These are phyloP conservation scores for Caradrina kadenii DNA, from an alignment of 2,888 invertebrate genomes.

Conservation along the genomic window DNA sequence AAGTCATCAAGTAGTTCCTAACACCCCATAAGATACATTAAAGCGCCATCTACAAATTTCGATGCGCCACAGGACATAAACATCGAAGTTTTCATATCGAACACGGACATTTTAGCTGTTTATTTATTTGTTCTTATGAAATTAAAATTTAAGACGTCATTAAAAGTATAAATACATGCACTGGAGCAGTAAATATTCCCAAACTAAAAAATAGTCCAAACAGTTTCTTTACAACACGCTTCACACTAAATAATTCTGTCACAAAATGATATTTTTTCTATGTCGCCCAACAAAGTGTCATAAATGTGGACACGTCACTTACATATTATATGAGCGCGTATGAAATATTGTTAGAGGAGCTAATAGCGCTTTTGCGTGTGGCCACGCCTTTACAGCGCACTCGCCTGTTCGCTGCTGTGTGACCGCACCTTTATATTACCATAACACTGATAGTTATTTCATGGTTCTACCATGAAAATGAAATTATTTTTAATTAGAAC, in stretches of 20 bases:
- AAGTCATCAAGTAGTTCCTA: conserved; percentile 15
- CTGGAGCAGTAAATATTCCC: conserved; percentile 56
- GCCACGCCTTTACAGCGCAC: conserved; percentile 76
- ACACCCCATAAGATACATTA: conserved; percentile 39
- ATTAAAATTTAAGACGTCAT: conserved; percentile 58
- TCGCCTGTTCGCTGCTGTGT: conserved; percentile 56
- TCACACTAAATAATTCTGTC: conserved; percentile 76
- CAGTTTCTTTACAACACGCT: conserved; percentile 69
- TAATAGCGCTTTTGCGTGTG: conserved; percentile 87
- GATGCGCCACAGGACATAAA: conserved; percentile 37
- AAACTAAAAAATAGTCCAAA: conserved; percentile 66
- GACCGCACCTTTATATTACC: conserved; percentile 74
- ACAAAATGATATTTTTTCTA: conserved; percentile 75
- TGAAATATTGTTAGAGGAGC: conserved; percentile 81
- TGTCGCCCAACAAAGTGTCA: conserved; percentile 79
- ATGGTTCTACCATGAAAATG: conserved; percentile 35
- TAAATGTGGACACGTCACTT: conserved; percentile 84
- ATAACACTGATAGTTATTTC: conserved; percentile 59
- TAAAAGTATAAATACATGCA: conserved; percentile 62
- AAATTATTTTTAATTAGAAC: conserved; percentile 58
- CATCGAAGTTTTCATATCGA: conserved; percentile 36
- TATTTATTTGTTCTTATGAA: conserved; percentile 54
- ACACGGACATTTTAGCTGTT: conserved; percentile 41
- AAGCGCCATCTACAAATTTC: conserved; percentile 44
- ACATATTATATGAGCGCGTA: conserved; percentile 83